phyloP scores from a whole-genome alignment of 1,140 invertebrate species.

The Zaprionus capensis region DNA sequence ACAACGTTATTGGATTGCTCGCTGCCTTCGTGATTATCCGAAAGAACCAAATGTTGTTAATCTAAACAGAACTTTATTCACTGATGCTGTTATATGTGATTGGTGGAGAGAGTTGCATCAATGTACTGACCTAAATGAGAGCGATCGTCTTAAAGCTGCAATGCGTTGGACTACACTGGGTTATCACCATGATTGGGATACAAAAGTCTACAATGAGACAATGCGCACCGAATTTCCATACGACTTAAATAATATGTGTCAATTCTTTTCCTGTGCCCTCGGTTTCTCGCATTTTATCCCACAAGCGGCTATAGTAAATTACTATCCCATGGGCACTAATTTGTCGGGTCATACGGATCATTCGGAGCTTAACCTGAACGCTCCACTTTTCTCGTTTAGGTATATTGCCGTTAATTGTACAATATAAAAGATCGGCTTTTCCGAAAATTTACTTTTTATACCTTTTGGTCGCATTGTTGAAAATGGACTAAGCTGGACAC shows the following conservation, averaged over 20 bases:
- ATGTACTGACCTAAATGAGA: slow-evolving; percentile 69
- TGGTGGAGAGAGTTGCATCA: slow-evolving; percentile 85
- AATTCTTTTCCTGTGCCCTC: slow-evolving; percentile 87
- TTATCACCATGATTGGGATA: slow-evolving; percentile 98
- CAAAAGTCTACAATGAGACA: slow-evolving; percentile 92
- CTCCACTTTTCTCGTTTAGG: slow-evolving; percentile 95
- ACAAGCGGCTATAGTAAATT: slow-evolving; percentile 97
- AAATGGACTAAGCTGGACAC: too few relatives aligned
- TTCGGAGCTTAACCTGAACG: slow-evolving; percentile 92
- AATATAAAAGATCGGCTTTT: too few relatives aligned
- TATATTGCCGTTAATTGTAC: slow-evolving; percentile 57
- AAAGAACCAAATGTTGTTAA: slow-evolving; percentile 91
- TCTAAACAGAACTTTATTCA: slow-evolving; percentile 86
- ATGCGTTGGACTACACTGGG: slow-evolving; percentile 96
- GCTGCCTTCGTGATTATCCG: slow-evolving; percentile 91
- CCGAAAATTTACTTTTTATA: too few relatives aligned
- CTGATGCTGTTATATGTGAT: slow-evolving; percentile 45
- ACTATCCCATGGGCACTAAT: slow-evolving; percentile 95
- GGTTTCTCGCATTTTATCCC: slow-evolving; percentile 89
- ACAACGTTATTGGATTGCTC: slow-evolving; percentile 92
- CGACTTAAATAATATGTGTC: slow-evolving; percentile 88
- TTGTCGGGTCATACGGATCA: slow-evolving; percentile 96
- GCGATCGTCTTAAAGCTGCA: slow-evolving; percentile 86
- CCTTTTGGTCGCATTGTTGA: too few relatives aligned
- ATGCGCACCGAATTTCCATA: slow-evolving; percentile 88